phyloP scores from a whole-genome alignment of 2,113 vertebrate genomes.

The Rhizomys pruinosus region DNA sequence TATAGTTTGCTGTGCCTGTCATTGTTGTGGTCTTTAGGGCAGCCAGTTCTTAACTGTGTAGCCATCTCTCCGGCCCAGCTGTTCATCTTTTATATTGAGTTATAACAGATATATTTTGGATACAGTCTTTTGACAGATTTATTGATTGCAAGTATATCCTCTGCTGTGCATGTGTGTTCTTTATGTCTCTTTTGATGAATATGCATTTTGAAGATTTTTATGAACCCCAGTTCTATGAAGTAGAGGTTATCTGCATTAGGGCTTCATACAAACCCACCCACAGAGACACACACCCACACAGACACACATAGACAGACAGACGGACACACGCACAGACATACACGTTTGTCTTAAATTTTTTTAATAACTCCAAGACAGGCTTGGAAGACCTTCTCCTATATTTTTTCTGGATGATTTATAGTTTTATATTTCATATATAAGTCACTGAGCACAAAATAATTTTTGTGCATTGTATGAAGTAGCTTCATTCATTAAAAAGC shows the following conservation, averaged over 20 bases:
- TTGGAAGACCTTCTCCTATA: neutral
- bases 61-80: too few relatives aligned
- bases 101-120: neutral
- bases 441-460: neutral
- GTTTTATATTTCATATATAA: conserved; percentile 2
- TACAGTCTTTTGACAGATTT: neutral
- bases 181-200: neutral
- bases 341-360: neutral
- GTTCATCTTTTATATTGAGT: neutral
- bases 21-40: too few relatives aligned
- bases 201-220: conserved; percentile 11
- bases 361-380: neutral
- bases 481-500: neutral
- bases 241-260: neutral
- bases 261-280: neutral
- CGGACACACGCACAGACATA: neutral
- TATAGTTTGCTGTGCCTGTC: too few relatives aligned
- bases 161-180: neutral
- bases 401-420: neutral
- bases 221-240: neutral
- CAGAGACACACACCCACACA: too few relatives aligned
- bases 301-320: neutral
- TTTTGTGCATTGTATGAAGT: neutral
- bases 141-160: neutral
- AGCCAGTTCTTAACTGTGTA: too few relatives aligned